phyloP scores from a whole-genome alignment of 2,113 vertebrate species.

The Genyomyrus donnyi region DNA sequence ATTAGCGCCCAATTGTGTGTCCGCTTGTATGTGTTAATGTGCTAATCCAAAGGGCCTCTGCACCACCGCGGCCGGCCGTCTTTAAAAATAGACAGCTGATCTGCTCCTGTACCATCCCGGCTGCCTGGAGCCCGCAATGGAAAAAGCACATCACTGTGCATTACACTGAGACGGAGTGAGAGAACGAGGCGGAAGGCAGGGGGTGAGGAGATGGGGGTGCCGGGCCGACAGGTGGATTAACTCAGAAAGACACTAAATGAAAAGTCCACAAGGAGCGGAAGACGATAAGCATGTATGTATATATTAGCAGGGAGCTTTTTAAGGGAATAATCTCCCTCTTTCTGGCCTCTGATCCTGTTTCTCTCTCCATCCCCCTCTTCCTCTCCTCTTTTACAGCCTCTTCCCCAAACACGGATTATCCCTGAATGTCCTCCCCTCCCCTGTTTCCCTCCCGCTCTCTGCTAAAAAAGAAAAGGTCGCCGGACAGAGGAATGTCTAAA shows the following conservation, averaged over 20 bases:
- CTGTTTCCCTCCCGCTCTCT: constrained; percentile 19
- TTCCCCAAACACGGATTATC: neutral
- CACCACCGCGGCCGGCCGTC: constrained; percentile 33
- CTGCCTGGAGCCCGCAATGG: constrained; percentile 41
- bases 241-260: constrained; percentile 15
- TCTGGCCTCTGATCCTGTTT: constrained; percentile 9
- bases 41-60: constrained; percentile 42
- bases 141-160: constrained; percentile 31
- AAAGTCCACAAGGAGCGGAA: neutral
- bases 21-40: constrained; percentile 41
- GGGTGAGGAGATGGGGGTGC: neutral
- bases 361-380: neutral
- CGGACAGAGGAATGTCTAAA: constrained; percentile 54
- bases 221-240: neutral
- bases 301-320: constrained; percentile 20
- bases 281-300: constrained; percentile 1
- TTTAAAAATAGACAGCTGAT: constrained; percentile 52
- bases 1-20: constrained; percentile 29
- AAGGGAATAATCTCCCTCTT: constrained; percentile 32
- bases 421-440: neutral
- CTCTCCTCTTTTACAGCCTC: neutral
- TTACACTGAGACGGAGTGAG: constrained; percentile 7
- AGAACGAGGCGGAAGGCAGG: neutral
- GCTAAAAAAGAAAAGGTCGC: constrained; percentile 39
- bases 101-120: constrained; percentile 38